phyloP scores from a whole-genome alignment of 2,797 vertebrate species.

The Iguana delicatissima region DNA sequence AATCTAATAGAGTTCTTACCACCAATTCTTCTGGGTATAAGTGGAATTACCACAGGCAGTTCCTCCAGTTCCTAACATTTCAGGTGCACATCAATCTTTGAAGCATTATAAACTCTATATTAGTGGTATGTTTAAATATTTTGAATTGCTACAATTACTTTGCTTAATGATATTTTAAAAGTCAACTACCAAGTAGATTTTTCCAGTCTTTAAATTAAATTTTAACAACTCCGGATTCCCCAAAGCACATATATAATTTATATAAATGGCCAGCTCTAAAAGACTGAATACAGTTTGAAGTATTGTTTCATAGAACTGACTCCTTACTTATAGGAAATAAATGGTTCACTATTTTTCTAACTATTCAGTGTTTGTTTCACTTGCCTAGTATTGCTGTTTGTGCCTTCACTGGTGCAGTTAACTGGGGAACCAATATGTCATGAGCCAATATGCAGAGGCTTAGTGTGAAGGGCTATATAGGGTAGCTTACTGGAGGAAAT shows the following conservation, averaged over 20 bases:
- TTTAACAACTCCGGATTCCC: neutral
- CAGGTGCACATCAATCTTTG: slow-evolving; percentile 6
- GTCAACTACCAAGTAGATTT: neutral
- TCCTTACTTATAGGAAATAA: slow-evolving; percentile 28
- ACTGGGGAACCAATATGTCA: no score
- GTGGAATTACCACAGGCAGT: neutral
- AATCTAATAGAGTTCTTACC: neutral
- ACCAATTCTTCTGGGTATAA: neutral
- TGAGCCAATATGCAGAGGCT: neutral
- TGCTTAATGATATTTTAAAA: slow-evolving; percentile 16
- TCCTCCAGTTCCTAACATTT: neutral
- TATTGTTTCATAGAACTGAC: slow-evolving; percentile 42
- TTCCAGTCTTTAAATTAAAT: slow-evolving; percentile 11
- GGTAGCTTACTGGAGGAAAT: neutral
- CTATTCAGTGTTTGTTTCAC: neutral
- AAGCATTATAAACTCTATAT: slow-evolving; percentile 2
- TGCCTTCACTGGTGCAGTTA: neutral
- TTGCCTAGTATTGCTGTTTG: neutral
- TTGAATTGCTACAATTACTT: slow-evolving; percentile 39
- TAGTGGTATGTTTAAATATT: neutral
- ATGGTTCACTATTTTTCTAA: slow-evolving; percentile 63
- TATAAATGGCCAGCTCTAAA: slow-evolving; percentile 1
- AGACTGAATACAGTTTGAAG: slow-evolving; percentile 38
- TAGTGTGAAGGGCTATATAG: neutral
- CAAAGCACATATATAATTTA: neutral